Evolutionary conservation across 2,113 vertebrate species (phyloP).

Genomic region (Motacilla alba): DNA sequence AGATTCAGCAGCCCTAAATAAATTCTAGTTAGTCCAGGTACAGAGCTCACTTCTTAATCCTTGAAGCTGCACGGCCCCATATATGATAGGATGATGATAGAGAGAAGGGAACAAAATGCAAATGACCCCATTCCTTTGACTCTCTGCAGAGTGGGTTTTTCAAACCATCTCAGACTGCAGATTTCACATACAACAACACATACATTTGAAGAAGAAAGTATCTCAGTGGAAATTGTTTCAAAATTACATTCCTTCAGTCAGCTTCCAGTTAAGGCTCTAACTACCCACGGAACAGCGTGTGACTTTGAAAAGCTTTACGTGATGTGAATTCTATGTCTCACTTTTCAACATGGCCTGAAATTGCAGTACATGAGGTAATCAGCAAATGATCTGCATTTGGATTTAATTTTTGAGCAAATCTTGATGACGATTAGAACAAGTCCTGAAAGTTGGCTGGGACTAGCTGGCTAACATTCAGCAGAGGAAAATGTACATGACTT

Average conservation of each 20-base stretch:
- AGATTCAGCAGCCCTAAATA: background rate
- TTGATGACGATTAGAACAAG: background rate
- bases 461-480: background rate
- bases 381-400: background rate
- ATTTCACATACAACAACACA: rapidly evolving
- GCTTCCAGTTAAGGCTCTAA: background rate
- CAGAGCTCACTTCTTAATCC: background rate
- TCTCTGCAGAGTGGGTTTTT: background rate
- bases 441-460: background rate
- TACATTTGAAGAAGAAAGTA: background rate
- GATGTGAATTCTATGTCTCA: background rate
- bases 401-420: background rate
- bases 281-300: background rate
- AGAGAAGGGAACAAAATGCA: background rate
- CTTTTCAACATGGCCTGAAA: background rate
- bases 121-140: background rate
- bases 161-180: background rate
- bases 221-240: background rate
- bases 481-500: background rate
- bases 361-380: background rate
- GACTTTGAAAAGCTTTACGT: background rate
- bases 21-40: background rate
- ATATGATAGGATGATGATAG: background rate
- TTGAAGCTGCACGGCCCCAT: background rate
- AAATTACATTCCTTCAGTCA: background rate